phyloP scores from a whole-genome alignment of 1,140 invertebrate species.

The Drosophila gunungcola region DNA sequence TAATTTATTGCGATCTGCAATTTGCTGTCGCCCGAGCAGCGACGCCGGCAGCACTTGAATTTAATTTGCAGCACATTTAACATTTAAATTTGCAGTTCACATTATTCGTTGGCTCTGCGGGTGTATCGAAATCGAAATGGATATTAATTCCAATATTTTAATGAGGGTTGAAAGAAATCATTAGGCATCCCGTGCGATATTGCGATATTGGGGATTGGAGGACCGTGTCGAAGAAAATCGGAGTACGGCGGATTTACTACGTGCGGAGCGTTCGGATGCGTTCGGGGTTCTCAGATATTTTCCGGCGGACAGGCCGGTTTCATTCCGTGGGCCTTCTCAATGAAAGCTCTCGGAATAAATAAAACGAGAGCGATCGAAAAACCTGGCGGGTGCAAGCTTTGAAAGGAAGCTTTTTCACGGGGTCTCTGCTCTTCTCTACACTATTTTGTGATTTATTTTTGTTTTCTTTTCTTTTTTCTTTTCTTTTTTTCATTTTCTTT shows the following conservation, averaged over 20 bases:
- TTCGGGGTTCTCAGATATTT: conserved; percentile 69
- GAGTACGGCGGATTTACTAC: conserved; percentile 33
- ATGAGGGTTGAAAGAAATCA: conserved; percentile 61
- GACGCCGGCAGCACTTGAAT: conserved; percentile 70
- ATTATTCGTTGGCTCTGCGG: conserved; percentile 46
- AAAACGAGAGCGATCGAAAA: conserved; percentile 30
- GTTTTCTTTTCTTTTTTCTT: conserved; percentile 15
- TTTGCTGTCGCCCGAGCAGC: conserved; percentile 68
- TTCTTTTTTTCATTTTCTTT: conserved; percentile 24
- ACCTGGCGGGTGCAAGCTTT: conserved; percentile 71
- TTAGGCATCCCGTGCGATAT: conserved; percentile 44
- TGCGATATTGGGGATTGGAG: conserved; percentile 7
- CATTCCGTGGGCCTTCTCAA: conserved; percentile 48
- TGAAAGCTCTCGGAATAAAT: conserved; percentile 56
- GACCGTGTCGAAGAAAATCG: conserved; percentile 8
- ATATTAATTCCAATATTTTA: conserved; percentile 58
- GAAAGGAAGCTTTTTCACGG: conserved; percentile 31
- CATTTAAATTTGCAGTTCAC: conserved; percentile 78
- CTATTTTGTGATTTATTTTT: conserved; percentile 40
- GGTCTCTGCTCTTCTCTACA: conserved; percentile 24
- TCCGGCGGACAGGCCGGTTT: conserved; percentile 62
- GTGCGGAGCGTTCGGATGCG: conserved; percentile 77
- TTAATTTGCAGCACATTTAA: conserved; percentile 78
- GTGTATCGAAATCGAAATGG: conserved; percentile 39
- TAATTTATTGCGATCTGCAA: conserved; percentile 82